phyloP scores from a whole-genome alignment of 2,888 invertebrate species.

The Dasysyrphus tricinctus region DNA sequence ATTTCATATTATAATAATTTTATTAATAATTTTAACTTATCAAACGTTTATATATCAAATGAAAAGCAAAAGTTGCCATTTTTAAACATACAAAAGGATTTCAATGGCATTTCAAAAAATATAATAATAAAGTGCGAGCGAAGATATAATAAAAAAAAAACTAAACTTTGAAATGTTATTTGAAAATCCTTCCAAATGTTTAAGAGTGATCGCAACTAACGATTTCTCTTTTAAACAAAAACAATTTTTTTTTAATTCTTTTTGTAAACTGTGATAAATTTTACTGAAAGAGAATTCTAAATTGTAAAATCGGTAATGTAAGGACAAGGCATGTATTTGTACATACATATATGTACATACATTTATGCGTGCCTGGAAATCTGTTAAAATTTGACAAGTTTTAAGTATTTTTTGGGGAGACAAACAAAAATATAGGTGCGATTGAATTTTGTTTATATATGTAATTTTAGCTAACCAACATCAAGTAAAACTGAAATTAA shows the following conservation, averaged over 20 bases:
- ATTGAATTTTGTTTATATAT: conserved; percentile 46
- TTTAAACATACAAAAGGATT: conserved; percentile 4
- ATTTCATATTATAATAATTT: conserved; percentile 56
- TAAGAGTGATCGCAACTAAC: conserved; percentile 20
- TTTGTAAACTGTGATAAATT: conserved; percentile 80
- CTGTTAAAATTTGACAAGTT: conserved; percentile 15
- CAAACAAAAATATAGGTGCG: conserved; percentile 75
- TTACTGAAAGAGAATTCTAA: conserved; percentile 76
- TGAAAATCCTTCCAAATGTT: conserved; percentile 22
- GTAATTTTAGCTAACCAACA: conserved; percentile 13
- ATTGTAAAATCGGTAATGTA: conserved; percentile 60
- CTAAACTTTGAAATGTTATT: conserved; percentile 48
- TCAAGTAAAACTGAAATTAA: conserved; percentile 32
- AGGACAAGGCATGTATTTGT: neutral
- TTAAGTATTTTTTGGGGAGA: conserved; percentile 46
- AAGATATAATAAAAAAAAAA: conserved; percentile 61
- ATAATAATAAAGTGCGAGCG: conserved; percentile 65
- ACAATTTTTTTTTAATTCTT: conserved; percentile 73
- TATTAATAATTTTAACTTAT: conserved; percentile 53
- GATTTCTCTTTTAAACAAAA: conserved; percentile 42
- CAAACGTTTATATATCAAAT: conserved; percentile 27
- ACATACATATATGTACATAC: too few relatives aligned
- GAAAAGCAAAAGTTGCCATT: conserved; percentile 17
- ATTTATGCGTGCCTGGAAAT: neutral
- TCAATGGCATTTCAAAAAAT: conserved; percentile 47